These are phyloP conservation scores for Sinocyclocheilus rhinocerous DNA, from an alignment of 2,113 vertebrate genomes.

Conservation along the genomic window DNA sequence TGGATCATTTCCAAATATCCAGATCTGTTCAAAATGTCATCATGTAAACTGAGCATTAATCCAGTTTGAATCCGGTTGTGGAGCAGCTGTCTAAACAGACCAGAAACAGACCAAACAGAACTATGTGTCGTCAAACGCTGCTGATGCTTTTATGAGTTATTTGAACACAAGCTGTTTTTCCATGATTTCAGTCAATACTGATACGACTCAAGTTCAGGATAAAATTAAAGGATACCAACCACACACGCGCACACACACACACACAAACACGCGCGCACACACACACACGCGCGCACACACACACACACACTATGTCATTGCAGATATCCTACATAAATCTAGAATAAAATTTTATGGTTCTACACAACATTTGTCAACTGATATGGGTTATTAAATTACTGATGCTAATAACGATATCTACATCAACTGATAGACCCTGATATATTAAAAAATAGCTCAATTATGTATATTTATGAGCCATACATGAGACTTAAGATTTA, in stretches of 20 bases:
- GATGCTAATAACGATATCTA: neutral
- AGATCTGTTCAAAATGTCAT: neutral
- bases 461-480: neutral
- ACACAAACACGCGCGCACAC: neutral
- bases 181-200: neutral
- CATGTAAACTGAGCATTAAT: neutral
- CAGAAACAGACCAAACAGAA: neutral
- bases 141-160: neutral
- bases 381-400: neutral
- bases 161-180: neutral
- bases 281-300: neutral
- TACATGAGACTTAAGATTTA: neutral
- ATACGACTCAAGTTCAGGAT: neutral
- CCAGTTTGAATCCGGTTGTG: neutral
- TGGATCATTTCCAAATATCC: neutral
- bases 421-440: neutral
- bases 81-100: constrained; percentile 17
- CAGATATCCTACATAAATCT: neutral
- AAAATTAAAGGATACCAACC: no score
- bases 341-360: neutral
- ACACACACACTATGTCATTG: neutral
- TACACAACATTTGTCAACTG: neutral
- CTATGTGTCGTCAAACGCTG: neutral
- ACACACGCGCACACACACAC: neutral
- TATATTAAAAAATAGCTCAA: neutral